phyloP scores from a whole-genome alignment of 2,113 vertebrate genomes.

The Rallus limicola region DNA sequence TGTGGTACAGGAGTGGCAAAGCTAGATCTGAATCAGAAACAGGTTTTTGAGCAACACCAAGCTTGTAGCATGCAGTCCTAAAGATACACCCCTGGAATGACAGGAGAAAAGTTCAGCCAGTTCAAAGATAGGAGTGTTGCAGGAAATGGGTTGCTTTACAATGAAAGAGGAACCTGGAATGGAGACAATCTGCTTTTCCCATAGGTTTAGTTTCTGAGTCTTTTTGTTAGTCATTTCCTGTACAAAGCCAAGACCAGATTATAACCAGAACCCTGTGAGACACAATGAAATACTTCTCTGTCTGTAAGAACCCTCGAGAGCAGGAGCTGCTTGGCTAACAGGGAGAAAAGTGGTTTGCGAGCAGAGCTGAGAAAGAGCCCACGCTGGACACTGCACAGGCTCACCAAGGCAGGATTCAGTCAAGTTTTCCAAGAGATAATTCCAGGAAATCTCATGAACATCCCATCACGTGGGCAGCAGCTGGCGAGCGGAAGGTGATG shows the following conservation, averaged over 20 bases:
- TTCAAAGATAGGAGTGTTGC: accelerated
- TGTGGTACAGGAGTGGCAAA: accelerated
- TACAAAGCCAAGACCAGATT: not conserved
- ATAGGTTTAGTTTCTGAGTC: not conserved
- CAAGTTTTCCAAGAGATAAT: not conserved
- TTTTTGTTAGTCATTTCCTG: conserved; percentile 33
- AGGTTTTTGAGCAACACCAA: accelerated
- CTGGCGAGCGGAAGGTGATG: not conserved
- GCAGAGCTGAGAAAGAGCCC: not conserved
- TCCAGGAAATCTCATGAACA: not conserved
- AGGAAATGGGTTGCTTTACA: not conserved
- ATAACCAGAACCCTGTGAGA: not conserved
- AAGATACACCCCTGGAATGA: not conserved
- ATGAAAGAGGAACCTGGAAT: not conserved
- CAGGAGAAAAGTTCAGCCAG: accelerated
- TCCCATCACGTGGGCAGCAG: not conserved
- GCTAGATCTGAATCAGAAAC: not conserved
- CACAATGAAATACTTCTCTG: not conserved
- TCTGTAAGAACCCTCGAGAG: not conserved
- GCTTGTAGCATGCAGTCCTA: not conserved
- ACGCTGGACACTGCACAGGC: accelerated
- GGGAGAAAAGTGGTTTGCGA: not conserved
- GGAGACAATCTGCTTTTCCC: not conserved
- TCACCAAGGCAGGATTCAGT: not conserved
- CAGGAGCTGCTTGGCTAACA: not conserved